A percentile compares a stretch with the other conserved stretches of the same genome.
Evolutionary conservation across 2,888 invertebrate genomes (phyloP).

Genomic region (Laothoe populi): DNA sequence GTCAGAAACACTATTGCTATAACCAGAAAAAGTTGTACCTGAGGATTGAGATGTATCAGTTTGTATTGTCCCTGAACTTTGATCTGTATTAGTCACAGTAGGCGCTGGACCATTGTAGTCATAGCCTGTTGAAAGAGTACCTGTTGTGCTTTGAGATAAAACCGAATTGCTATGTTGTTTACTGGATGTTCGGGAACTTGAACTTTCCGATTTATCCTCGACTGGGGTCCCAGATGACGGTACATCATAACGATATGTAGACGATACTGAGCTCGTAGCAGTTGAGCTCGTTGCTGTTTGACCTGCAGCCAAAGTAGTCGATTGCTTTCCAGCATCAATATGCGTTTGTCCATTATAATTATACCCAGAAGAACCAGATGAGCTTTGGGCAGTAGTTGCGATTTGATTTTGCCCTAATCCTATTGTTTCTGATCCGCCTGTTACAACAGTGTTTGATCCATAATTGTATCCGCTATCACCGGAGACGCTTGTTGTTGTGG

Average conservation of each 20-base stretch:
- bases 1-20: not conserved
- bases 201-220: slow-evolving; percentile 2
- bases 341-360: not conserved
- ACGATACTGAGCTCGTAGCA: slow-evolving; percentile 30
- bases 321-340: not conserved
- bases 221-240: slow-evolving; percentile 24
- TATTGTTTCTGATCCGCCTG: slow-evolving; percentile 31
- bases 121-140: slow-evolving; percentile 10
- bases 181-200: slow-evolving; percentile 11
- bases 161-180: not conserved
- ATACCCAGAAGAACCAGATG: slow-evolving; percentile 12
- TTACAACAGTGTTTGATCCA: slow-evolving; percentile 37
- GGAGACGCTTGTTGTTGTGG: slow-evolving; percentile 30
- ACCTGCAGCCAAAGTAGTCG: slow-evolving; percentile 24
- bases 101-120: not conserved
- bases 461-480: slow-evolving; percentile 51
- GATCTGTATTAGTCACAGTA: not conserved
- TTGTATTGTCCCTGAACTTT: not conserved
- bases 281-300: slow-evolving; percentile 31
- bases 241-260: slow-evolving; percentile 36
- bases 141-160: slow-evolving; percentile 2
- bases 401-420: slow-evolving; percentile 1
- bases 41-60: not conserved
- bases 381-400: not conserved
- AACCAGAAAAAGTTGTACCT: not conserved